Conservation (phyloP, 1,140 invertebrate genomes). For the Fopius arisanus region DNA sequence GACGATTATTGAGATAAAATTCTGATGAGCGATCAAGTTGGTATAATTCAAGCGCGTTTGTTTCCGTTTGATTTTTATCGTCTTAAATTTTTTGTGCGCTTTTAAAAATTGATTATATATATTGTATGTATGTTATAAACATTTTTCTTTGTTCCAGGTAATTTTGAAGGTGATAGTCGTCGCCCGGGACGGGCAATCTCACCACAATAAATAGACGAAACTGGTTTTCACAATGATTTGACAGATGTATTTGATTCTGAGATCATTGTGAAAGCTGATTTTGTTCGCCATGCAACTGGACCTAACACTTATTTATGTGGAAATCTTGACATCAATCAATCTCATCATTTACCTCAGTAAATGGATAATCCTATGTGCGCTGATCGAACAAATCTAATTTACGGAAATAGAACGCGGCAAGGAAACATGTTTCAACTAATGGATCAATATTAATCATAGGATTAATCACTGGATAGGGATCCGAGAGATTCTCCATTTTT, state of each 20-base stretch:
- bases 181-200: background rate
- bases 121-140: background rate
- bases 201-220: slow-evolving; percentile 71
- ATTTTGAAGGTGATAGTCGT: background rate
- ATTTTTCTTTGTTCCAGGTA: slow-evolving; percentile 24
- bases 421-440: slow-evolving; percentile 8
- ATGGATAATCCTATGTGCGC: background rate
- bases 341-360: background rate
- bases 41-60: too few species aligned
- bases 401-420: background rate
- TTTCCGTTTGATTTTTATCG: too few species aligned
- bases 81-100: too few species aligned
- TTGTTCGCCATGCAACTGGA: slow-evolving; percentile 69
- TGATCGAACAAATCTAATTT: background rate
- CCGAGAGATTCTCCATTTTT: background rate
- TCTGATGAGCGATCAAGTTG: too few species aligned
- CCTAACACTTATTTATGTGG: slow-evolving; percentile 16
- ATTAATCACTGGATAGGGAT: slow-evolving; percentile 22
- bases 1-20: too few species aligned
- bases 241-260: slow-evolving; percentile 85
- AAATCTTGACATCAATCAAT: background rate
- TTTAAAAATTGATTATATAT: too few species aligned
- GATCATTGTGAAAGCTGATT: slow-evolving; percentile 95
- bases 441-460: slow-evolving; percentile 47
- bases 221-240: slow-evolving; percentile 93